Conservation (phyloP, 2,113 vertebrate species). For the Cygnus atratus region DNA sequence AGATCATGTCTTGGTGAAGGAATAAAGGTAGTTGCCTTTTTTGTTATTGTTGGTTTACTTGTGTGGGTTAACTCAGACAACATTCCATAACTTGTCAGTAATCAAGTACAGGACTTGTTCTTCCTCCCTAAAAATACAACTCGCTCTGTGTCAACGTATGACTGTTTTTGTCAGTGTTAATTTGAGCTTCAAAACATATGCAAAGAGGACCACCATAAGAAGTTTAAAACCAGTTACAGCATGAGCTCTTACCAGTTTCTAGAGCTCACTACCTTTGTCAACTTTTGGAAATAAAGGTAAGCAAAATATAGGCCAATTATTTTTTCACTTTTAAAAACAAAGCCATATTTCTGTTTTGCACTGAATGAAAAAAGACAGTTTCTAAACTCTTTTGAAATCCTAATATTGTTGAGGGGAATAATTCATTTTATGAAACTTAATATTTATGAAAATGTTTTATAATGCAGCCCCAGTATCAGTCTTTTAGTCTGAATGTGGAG, state of each 20-base stretch:
- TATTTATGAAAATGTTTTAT: not conserved
- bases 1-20: not conserved
- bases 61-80: not conserved
- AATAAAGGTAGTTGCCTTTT: not conserved
- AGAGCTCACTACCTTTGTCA: not conserved
- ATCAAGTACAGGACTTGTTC: not conserved
- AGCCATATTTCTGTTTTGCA: not conserved
- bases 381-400: not conserved
- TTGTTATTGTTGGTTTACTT: not conserved
- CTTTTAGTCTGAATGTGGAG: not conserved
- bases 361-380: not conserved
- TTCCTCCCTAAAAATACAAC: not conserved
- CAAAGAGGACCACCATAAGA: not conserved
- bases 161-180: not conserved
- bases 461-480: not conserved
- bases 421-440: not conserved
- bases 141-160: not conserved
- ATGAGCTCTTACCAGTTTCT: not conserved
- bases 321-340: not conserved
- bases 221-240: not conserved
- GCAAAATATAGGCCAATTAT: conserved; percentile 40
- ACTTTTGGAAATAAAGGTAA: not conserved
- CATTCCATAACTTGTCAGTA: not conserved
- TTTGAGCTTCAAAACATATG: not conserved
- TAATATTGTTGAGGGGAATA: not conserved